Conservation (phyloP, 2,888 invertebrate species). For the Sisyra nigra region DNA sequence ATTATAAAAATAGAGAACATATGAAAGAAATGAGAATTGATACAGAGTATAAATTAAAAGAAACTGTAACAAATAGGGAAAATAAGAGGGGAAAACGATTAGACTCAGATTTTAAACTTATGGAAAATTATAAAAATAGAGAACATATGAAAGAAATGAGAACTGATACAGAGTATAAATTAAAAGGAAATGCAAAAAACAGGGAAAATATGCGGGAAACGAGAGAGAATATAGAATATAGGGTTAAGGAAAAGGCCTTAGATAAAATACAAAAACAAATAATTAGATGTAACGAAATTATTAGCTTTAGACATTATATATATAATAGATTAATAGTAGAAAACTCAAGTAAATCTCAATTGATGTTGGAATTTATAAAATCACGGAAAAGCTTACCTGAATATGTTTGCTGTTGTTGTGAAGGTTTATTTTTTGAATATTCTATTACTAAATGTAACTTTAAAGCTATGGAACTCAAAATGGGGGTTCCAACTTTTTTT, state of each 20-base stretch:
- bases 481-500: not conserved
- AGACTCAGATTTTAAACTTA: too few relatives aligned
- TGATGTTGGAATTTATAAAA: constrained; percentile 8
- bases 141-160: too few relatives aligned
- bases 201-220: not conserved
- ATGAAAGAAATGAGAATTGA: too few relatives aligned
- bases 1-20: too few relatives aligned
- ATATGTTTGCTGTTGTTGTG: constrained; percentile 10
- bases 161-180: too few relatives aligned
- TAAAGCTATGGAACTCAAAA: not conserved
- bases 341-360: not conserved
- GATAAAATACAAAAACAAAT: not conserved
- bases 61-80: too few relatives aligned
- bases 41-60: too few relatives aligned
- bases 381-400: constrained; percentile 7
- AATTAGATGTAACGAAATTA: not conserved
- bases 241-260: not conserved
- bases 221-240: not conserved
- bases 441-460: constrained; percentile 9
- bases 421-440: constrained; percentile 11
- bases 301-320: not conserved
- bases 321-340: not conserved
- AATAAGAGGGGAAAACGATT: too few relatives aligned
- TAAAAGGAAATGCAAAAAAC: not conserved
- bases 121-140: too few relatives aligned